These are phyloP conservation scores for Blastomussa wellsi DNA, from an alignment of 92 coral and sea anemone genomes.

Conservation along the genomic window DNA sequence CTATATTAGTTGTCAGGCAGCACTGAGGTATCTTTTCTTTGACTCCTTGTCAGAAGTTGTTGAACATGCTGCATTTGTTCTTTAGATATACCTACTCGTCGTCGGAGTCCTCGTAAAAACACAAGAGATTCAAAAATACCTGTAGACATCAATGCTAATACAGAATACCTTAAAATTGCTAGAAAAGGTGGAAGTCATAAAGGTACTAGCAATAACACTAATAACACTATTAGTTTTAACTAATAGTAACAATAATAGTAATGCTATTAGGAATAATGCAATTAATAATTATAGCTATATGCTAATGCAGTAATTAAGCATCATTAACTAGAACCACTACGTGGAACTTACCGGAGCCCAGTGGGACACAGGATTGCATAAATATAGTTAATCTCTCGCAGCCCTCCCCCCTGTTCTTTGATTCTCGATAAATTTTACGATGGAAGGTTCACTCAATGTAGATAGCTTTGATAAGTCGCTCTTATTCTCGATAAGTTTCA, in stretches of 20 bases:
- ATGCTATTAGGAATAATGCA: neutral
- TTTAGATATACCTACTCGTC: constrained; percentile 2
- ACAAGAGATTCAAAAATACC: neutral
- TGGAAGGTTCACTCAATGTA: no score
- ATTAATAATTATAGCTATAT: neutral
- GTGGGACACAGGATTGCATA: no score
- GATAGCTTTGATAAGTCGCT: no score
- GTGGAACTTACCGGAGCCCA: no score
- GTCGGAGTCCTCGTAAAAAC: constrained; percentile 24
- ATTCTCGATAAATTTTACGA: no score
- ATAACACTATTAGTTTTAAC: neutral
- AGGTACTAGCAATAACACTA: constrained; percentile 23
- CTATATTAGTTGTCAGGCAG: neutral
- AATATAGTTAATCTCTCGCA: no score
- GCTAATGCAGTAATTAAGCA: neutral
- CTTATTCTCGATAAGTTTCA: no score
- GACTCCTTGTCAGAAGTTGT: neutral
- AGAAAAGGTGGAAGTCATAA: constrained; percentile 46
- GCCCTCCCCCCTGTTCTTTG: no score
- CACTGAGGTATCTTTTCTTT: neutral
- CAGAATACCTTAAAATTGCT: constrained; percentile 49
- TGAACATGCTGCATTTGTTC: constrained; percentile 5
- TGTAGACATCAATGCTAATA: constrained; percentile 14
- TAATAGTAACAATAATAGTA: neutral
- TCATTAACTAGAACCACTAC: neutral